phyloP scores from a whole-genome alignment of 2,113 vertebrate species.

The Lampris incognitus region DNA sequence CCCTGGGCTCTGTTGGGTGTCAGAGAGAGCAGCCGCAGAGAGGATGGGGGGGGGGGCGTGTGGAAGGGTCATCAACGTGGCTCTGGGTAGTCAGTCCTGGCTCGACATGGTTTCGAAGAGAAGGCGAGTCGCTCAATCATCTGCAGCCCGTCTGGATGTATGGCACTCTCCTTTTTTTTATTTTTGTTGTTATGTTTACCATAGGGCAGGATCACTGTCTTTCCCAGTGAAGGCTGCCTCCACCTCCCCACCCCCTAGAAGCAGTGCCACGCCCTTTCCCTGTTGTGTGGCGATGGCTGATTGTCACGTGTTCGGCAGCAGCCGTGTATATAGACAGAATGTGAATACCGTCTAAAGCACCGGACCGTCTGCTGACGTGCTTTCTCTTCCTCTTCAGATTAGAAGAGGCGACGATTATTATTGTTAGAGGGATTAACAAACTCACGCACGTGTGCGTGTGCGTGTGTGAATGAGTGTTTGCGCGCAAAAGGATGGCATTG shows the following conservation, averaged over 20 bases:
- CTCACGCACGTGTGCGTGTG: conserved; percentile 3
- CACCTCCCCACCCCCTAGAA: conserved; percentile 33
- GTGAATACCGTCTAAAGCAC: conserved; percentile 57
- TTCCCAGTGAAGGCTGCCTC: conserved; percentile 56
- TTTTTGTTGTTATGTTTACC: conserved; percentile 49
- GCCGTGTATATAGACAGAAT: conserved; percentile 60
- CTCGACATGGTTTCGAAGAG: conserved; percentile 22
- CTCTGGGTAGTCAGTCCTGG: conserved; percentile 16
- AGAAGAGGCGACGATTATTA: conserved; percentile 23
- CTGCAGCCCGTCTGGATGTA: conserved; percentile 40
- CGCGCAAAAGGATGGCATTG: conserved; percentile 14
- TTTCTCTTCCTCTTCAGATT: conserved; percentile 48
- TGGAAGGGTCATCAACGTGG: not conserved
- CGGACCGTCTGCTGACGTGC: conserved; percentile 53
- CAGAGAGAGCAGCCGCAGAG: conserved; percentile 47
- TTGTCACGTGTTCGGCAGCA: conserved; percentile 57
- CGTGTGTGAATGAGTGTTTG: conserved; percentile 41
- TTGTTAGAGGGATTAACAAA: conserved; percentile 9
- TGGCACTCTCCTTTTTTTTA: conserved; percentile 39
- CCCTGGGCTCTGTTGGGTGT: conserved; percentile 50
- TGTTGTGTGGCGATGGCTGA: conserved; percentile 51
- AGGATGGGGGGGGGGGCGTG: conserved; percentile 14
- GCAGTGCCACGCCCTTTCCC: conserved; percentile 71
- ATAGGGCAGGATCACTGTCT: conserved; percentile 60
- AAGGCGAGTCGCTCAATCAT: conserved; percentile 28